Evolutionary conservation across 2,888 invertebrate genomes (phyloP).

Genomic region (Cerceris rybyensis): DNA sequence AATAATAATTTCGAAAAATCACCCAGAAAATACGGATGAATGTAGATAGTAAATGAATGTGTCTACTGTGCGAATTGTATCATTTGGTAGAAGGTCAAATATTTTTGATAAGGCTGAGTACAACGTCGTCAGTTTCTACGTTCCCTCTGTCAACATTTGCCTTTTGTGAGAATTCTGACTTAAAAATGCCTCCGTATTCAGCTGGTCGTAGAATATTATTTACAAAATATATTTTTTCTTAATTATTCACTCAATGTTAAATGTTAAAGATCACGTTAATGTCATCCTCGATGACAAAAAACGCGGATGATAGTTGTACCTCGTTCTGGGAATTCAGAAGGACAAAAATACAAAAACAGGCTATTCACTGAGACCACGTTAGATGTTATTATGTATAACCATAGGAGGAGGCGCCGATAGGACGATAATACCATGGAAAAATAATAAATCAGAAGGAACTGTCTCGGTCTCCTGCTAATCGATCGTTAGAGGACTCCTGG

Average conservation of each 20-base stretch:
- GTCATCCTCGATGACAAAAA: no score
- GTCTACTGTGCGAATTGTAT: background rate
- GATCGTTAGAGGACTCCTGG: constrained; percentile 16
- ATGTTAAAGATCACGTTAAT: no score
- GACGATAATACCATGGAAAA: constrained; percentile 27
- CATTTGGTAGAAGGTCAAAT: background rate
- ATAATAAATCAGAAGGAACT: constrained; percentile 28
- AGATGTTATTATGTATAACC: constrained; percentile 15
- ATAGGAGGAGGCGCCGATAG: background rate
- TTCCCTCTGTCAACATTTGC: background rate
- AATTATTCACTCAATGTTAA: no score
- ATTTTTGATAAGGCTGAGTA: background rate
- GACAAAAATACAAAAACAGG: no score
- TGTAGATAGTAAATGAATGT: background rate
- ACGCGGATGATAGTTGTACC: no score
- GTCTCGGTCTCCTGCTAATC: constrained; percentile 26
- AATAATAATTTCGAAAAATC: background rate
- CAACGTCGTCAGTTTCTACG: background rate
- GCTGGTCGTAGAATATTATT: no score
- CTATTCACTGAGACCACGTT: background rate
- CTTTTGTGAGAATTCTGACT: background rate
- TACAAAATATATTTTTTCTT: no score
- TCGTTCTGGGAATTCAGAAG: no score
- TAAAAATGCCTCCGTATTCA: background rate
- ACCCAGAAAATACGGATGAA: background rate